Evolutionary conservation across 2,797 vertebrate species (phyloP).

Genomic region (Sebastes alutus): DNA sequence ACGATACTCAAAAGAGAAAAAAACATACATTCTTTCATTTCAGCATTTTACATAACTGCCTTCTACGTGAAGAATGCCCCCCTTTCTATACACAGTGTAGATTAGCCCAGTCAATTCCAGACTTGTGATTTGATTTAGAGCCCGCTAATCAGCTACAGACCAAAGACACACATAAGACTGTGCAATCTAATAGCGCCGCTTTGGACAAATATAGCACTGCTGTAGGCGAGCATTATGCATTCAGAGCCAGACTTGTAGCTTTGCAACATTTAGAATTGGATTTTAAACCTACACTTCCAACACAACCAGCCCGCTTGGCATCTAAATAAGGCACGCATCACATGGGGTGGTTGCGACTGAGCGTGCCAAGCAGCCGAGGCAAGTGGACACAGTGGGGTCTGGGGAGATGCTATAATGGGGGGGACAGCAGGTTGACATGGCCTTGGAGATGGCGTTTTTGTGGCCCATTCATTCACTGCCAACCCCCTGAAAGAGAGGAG

Average conservation of each 20-base stretch:
- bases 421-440: constrained; percentile 42
- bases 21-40: constrained; percentile 27
- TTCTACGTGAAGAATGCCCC: constrained; percentile 22
- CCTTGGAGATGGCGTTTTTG: constrained; percentile 28
- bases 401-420: background rate
- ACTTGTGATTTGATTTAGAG: constrained; percentile 66
- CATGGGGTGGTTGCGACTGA: background rate
- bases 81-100: constrained; percentile 42
- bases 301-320: constrained; percentile 24
- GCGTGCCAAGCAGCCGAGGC: constrained; percentile 17
- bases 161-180: constrained; percentile 35
- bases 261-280: constrained; percentile 9
- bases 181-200: constrained; percentile 1
- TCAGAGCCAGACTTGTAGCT: constrained; percentile 20
- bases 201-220: constrained; percentile 21
- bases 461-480: constrained; percentile 48
- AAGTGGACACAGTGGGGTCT: constrained; percentile 17
- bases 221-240: constrained; percentile 25
- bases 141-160: constrained; percentile 52
- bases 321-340: constrained; percentile 29
- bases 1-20: background rate
- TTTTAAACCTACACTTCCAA: constrained; percentile 33
- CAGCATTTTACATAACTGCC: constrained; percentile 32
- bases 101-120: constrained; percentile 45
- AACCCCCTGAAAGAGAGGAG: background rate